Evolutionary conservation across 2,888 invertebrate genomes (phyloP).

Genomic region (Cantharis rustica): DNA sequence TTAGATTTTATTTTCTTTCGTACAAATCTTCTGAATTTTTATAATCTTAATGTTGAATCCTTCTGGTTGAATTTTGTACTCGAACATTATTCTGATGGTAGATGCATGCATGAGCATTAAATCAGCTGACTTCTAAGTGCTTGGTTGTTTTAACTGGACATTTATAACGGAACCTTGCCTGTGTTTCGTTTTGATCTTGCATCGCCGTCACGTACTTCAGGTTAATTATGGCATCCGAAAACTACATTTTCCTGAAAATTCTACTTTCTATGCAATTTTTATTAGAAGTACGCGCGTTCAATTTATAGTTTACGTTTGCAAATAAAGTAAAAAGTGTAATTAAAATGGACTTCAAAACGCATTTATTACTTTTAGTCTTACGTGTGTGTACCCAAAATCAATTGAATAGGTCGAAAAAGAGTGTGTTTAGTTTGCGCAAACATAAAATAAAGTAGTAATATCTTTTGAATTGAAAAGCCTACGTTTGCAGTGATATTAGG

Average conservation of each 20-base stretch:
- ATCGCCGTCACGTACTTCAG: not conserved
- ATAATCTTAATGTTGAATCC: not conserved
- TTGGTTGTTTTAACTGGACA: not conserved
- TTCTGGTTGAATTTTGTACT: not conserved
- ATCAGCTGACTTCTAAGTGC: not conserved
- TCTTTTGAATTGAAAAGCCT: not conserved
- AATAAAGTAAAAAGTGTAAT: not conserved
- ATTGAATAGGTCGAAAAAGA: not conserved
- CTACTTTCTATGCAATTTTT: not conserved
- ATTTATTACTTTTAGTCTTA: not conserved
- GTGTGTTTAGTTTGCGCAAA: not conserved
- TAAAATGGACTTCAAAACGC: not conserved
- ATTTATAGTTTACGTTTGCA: not conserved
- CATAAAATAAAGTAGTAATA: not conserved
- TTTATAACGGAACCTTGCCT: not conserved
- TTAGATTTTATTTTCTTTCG: too few species aligned
- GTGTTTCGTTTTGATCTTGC: not conserved
- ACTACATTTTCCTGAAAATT: not conserved
- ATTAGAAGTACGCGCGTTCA: not conserved
- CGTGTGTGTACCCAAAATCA: not conserved
- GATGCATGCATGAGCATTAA: too few species aligned
- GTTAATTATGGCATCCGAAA: not conserved
- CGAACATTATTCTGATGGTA: not conserved
- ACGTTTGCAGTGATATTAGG: slow-evolving; percentile 13
- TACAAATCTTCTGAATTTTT: not conserved